Conservation (phyloP, 2,113 vertebrate genomes). For the Ramphastos sulfuratus region DNA sequence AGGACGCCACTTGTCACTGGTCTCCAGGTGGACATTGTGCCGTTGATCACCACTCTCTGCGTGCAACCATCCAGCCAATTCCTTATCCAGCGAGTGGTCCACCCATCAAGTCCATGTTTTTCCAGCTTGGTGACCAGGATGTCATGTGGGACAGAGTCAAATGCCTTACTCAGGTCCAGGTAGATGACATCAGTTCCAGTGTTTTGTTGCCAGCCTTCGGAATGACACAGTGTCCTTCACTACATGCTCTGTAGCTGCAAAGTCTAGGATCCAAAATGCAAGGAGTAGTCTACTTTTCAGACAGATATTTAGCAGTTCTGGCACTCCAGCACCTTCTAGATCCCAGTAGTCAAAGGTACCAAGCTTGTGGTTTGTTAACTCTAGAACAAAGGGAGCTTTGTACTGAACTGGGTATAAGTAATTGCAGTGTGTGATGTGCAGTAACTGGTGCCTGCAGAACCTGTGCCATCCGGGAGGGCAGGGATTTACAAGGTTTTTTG, state of each 20-base stretch:
- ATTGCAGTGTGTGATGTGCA: neutral
- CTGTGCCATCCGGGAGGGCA: neutral
- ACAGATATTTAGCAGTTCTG: neutral
- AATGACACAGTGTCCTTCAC: neutral
- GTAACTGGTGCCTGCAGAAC: neutral
- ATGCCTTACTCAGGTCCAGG: too few species aligned
- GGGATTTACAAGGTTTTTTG: neutral
- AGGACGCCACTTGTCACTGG: too few species aligned
- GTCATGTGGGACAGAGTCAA: too few species aligned
- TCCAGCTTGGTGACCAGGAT: too few species aligned
- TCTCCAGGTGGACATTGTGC: too few species aligned
- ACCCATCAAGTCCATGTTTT: too few species aligned
- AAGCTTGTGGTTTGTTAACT: neutral
- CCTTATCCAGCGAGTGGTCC: too few species aligned
- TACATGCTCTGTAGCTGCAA: neutral
- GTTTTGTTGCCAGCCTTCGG: neutral
- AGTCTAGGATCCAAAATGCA: neutral
- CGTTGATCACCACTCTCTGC: too few species aligned
- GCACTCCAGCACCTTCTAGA: neutral
- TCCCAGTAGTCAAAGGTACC: neutral
- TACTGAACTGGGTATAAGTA: neutral
- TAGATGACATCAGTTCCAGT: too few species aligned
- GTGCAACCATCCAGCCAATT: too few species aligned
- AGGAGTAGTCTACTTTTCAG: neutral
- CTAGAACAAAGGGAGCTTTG: neutral